Percentiles rank a stretch among this genome's conserved stretches.
Conservation (phyloP, 1,140 invertebrate genomes). For the Ctenoplectra terminalis region DNA sequence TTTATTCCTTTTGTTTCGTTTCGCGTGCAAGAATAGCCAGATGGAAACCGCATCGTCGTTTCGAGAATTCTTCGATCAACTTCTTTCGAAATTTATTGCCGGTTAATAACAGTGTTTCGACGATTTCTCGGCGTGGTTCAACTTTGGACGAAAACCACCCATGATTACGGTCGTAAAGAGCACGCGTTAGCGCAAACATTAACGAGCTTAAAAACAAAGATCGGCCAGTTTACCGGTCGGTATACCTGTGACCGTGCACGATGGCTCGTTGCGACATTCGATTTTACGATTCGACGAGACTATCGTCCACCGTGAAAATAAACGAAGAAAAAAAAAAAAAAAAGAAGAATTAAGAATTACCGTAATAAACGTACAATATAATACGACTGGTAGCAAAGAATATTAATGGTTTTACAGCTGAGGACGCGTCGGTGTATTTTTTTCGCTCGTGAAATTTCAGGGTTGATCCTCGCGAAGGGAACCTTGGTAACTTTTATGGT, state of each 20-base stretch:
- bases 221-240: constrained; percentile 16
- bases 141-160: neutral
- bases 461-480: neutral
- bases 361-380: neutral
- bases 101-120: constrained; percentile 61
- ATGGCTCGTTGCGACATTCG: neutral
- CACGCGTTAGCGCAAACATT: constrained; percentile 56
- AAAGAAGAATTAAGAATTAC: neutral
- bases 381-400: neutral
- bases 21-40: too few relatives aligned
- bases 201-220: constrained; percentile 55
- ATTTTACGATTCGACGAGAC: neutral
- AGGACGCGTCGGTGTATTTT: neutral
- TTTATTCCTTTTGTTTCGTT: too few relatives aligned
- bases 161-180: constrained; percentile 59
- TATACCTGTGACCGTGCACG: too few relatives aligned
- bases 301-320: neutral
- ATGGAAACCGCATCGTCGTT: too few relatives aligned
- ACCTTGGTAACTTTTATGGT: neutral
- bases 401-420: neutral
- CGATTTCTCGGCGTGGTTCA: constrained; percentile 10
- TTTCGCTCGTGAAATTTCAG: neutral
- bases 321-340: neutral
- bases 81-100: constrained; percentile 59
- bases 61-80: constrained; percentile 8